Evolutionary conservation across 2,113 vertebrate genomes (phyloP), one percentile per base, ranked within the genome.

Genomic region (Equus quagga): DNA sequence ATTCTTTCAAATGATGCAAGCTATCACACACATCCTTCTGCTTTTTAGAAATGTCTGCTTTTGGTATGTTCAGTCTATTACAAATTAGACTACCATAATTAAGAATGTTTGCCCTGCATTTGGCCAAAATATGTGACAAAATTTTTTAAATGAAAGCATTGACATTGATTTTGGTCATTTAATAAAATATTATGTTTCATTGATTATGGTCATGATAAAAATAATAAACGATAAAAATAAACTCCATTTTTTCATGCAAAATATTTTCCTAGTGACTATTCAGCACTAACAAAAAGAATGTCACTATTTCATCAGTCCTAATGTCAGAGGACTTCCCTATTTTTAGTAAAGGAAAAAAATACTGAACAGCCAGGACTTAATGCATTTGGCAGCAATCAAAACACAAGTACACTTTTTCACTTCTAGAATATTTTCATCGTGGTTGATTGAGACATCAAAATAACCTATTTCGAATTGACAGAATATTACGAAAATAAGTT

Each of bases 331-430:
- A 81, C 54, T 85, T 94, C 86, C 81, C 62, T 84, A 83, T 83
- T 96, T 98, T 96, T 73, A 90, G 75, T 49, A 96, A 86, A 90
- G 85, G 28, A 92, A 93, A 95, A 97, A 96, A 95, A 64, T 46
- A 86, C 54, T 46, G 8, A 93, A 62, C 54, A 80, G n/a, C 26
- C 92, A 87, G 24, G 67, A 58, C n/a, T 75, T 94, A 36, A 89
- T 69, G 26, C n/a, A 96, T 76, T 96, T 0, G 4, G 75, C 93
- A 92, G 41, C 56, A 84, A 95, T 83, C 46, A 94, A 98, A 95
- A 86, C 69, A 83, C 41, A 93, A 96, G 64, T 23, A 21, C 12
- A 88, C 26, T 67, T 65, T 94, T 97, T 96, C 60, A 81, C 70
- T 87, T 60, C 44, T 69, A 81, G 60, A 87, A 69, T 70, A 54